Base-by-base conservation (phyloP, 2,113 vertebrate species). In the Casuarius casuarius region DNA sequence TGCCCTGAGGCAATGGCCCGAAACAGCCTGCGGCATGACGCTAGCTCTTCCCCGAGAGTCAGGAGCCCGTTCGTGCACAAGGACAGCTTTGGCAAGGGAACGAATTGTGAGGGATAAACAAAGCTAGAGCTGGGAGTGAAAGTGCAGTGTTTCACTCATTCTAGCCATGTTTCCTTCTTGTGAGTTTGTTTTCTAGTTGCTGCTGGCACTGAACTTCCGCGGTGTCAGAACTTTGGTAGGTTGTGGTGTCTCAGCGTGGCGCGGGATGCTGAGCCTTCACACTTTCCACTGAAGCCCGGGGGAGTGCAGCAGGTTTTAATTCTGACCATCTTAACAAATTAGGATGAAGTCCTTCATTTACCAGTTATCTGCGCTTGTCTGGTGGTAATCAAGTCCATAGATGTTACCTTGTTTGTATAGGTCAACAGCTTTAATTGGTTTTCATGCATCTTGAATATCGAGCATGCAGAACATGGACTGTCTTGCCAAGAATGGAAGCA, bases 351-450 rank as follows among this genome's bases (percentile, higher is more conserved):
- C 65, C 78, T 90, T 94, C 61, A 91, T 90, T 92, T 95, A 80
- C 42, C 61, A 68, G 73, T 94, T 92, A 73, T 48, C 92, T 87
- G 70, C 68, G 46, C 85, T 87, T 90, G 67, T 88, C 84, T 90
- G 65, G 13, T 0, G 1, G 44, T 58, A 74, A 89, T 95, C 90
- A 81, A 77, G n/a, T 29, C 66, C 5, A 13, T 74, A 62, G 78
- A 68, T 93, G 87, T 93, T 94, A 94, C 61, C 80, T 89, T 91
- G 38, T 93, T 94, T 72, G 67, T 58, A 38, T 14, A 93, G 89
- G 94, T 96, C 96, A 97, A 49, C 72, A 85, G 58, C 82, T 92
- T 78, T 92, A 94, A 95, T 93, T 95, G 92, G 75, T 65, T 95
- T 87, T 86, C 2, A 1, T 86, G 80, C 49, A 3, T 90, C 89